Conservation (phyloP, 2,113 vertebrate species). For the Nibea coibor region DNA sequence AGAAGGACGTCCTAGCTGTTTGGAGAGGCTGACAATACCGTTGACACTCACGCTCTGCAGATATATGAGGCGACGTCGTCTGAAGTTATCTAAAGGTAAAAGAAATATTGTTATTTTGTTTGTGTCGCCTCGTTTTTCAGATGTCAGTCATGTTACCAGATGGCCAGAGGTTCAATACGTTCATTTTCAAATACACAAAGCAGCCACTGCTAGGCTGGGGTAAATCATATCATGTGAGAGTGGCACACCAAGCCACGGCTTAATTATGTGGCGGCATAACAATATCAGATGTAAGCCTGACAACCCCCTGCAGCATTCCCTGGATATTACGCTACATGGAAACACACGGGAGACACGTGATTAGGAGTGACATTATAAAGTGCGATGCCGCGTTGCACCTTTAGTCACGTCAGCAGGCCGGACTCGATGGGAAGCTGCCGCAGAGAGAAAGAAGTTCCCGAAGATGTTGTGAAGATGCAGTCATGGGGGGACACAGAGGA, state of each 20-base stretch:
- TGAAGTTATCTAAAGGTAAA: background rate
- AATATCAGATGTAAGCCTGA: conserved; percentile 15
- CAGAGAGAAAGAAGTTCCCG: conserved; percentile 25
- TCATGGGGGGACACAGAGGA: background rate
- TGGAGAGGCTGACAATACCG: conserved; percentile 4
- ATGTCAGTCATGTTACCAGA: background rate
- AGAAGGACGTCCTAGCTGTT: background rate
- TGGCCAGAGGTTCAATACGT: background rate
- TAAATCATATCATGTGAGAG: conserved; percentile 12
- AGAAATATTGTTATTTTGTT: background rate
- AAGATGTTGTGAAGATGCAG: conserved; percentile 7
- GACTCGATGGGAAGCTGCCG: conserved; percentile 34
- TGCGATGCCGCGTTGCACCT: conserved; percentile 42
- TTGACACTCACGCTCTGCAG: background rate
- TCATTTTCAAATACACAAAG: background rate
- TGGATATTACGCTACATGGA: background rate
- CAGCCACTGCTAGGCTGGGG: background rate
- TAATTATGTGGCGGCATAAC: conserved; percentile 30
- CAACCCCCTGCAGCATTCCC: conserved; percentile 11
- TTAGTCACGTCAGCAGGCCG: conserved; percentile 48
- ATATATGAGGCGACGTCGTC: background rate
- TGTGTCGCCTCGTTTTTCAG: background rate
- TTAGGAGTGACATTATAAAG: conserved; percentile 49
- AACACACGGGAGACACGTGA: conserved; percentile 12
- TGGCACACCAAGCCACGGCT: conserved; percentile 14